Evolutionary conservation across 2,888 invertebrate species (phyloP).

Genomic region (Mystacides longicornis): DNA sequence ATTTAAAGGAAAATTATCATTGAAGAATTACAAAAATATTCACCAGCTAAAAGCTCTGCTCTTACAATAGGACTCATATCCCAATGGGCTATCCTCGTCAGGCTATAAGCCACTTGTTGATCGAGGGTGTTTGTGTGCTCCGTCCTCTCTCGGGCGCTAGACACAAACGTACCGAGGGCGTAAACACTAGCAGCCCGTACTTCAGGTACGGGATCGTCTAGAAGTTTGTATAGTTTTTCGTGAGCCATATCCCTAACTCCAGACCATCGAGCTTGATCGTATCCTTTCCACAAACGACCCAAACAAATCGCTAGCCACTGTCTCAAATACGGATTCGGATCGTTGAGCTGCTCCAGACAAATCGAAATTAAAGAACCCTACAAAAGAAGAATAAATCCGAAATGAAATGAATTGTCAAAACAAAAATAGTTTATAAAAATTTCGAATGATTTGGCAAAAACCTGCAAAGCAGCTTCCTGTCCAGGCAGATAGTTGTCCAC

Average conservation of each 20-base stretch:
- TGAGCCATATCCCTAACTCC: constrained; percentile 95
- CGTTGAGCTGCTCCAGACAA: constrained; percentile 83
- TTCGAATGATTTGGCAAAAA: too few species aligned
- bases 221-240: constrained; percentile 79
- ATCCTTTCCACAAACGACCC: constrained; percentile 84
- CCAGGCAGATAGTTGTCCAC: constrained; percentile 84
- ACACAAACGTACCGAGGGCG: constrained; percentile 91
- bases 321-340: constrained; percentile 58
- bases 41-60: constrained; percentile 76
- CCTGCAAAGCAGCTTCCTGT: constrained; percentile 76
- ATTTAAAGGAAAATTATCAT: background rate
- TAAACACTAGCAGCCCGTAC: constrained; percentile 89
- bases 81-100: constrained; percentile 66
- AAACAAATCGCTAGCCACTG: constrained; percentile 92
- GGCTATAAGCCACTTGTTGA: constrained; percentile 82
- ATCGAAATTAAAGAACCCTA: constrained; percentile 86
- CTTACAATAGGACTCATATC: constrained; percentile 89
- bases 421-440: too few species aligned
- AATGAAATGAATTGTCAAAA: background rate
- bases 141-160: constrained; percentile 72
- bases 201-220: constrained; percentile 80
- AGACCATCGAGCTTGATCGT: constrained; percentile 86
- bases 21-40: background rate
- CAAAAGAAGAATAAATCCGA: background rate
- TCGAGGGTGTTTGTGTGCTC: constrained; percentile 93